A percentile compares a stretch with the other conserved stretches of the same genome.
Evolutionary conservation across 2,888 invertebrate genomes (phyloP).

Genomic region (Hemithea aestivaria): DNA sequence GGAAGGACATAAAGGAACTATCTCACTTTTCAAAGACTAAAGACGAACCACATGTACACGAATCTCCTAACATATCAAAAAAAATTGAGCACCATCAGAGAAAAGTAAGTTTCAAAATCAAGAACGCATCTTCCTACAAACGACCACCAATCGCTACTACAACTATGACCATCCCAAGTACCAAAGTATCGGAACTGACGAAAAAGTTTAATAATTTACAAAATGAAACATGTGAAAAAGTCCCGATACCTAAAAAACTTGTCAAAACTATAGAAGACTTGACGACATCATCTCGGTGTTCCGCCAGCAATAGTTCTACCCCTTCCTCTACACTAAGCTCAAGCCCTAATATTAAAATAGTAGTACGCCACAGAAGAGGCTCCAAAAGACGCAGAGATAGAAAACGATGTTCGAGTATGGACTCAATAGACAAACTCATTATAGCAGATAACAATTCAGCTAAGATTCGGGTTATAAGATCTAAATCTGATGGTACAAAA

Average conservation of each 20-base stretch:
- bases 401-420: conserved; percentile 73
- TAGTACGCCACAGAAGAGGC: conserved; percentile 60
- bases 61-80: conserved; percentile 47
- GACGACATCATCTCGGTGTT: conserved; percentile 47
- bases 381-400: conserved; percentile 70
- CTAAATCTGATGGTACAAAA: conserved; percentile 71
- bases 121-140: conserved; percentile 69
- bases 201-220: conserved; percentile 84
- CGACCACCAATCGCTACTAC: conserved; percentile 62
- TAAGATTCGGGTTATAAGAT: conserved; percentile 62
- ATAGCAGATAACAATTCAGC: conserved; percentile 46
- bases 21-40: conserved; percentile 33
- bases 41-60: conserved; percentile 34
- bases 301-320: conserved; percentile 65
- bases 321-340: conserved; percentile 68
- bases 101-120: conserved; percentile 81
- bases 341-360: conserved; percentile 73
- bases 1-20: conserved; percentile 36
- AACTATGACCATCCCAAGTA: conserved; percentile 72
- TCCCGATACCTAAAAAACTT: conserved; percentile 77
- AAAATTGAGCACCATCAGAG: conserved; percentile 62
- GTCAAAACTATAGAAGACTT: conserved; percentile 73
- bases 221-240: conserved; percentile 55
- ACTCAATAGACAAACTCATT: conserved; percentile 64
- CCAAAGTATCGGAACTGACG: conserved; percentile 83